A percentile compares a stretch with the other conserved stretches of the same genome.
Evolutionary conservation across 2,888 invertebrate genomes (phyloP).

Genomic region (Mimas tiliae): DNA sequence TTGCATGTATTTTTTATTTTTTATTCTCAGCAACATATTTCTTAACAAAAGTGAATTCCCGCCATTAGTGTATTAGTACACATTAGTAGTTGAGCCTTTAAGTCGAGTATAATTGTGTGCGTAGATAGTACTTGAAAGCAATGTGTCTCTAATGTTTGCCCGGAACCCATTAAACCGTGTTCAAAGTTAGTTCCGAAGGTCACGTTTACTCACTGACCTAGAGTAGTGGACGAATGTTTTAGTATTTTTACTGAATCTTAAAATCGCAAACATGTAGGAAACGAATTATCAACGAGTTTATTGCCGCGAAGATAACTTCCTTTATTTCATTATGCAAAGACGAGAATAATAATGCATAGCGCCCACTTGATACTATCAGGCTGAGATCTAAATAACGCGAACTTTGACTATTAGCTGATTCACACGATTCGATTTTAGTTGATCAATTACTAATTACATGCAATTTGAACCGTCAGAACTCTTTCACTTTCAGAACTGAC

Average conservation of each 20-base stretch:
- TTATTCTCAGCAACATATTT: too few species aligned
- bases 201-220: slow-evolving; percentile 37
- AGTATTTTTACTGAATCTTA: slow-evolving; percentile 19
- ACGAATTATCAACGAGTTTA: neutral
- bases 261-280: slow-evolving; percentile 9
- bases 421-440: neutral
- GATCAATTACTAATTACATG: neutral
- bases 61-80: too few species aligned
- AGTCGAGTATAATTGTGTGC: too few species aligned
- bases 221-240: slow-evolving; percentile 21
- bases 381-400: neutral
- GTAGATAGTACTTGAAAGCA: neutral
- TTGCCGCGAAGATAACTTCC: neutral
- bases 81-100: too few species aligned
- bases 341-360: neutral
- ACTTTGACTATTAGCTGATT: too few species aligned
- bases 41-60: too few species aligned
- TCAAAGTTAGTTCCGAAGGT: slow-evolving; percentile 33
- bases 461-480: too few species aligned
- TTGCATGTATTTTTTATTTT: too few species aligned
- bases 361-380: neutral
- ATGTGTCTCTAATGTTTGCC: neutral
- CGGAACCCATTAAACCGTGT: slow-evolving; percentile 29
- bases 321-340: slow-evolving; percentile 7
- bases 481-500: too few species aligned